Evolutionary conservation across 2,888 invertebrate species (phyloP), one percentile per base, ranked within the genome.

Genomic region (Nymphalis c-album): DNA sequence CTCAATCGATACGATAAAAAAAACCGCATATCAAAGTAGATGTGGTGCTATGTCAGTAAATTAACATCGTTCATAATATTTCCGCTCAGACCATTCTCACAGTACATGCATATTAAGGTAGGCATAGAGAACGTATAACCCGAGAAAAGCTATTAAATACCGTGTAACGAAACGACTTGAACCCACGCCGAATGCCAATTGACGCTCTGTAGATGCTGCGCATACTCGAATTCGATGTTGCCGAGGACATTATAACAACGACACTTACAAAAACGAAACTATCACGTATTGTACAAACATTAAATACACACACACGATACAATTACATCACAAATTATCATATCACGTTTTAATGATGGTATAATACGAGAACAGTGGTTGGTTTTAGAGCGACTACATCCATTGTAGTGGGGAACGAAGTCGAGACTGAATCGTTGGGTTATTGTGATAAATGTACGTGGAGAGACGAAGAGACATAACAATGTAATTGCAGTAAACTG

Each of bases 401-500:
- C 90, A 91, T 91, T 80, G 74, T 55, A 55, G 17, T 74, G 80
- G 77, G 78, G 82, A 83, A 84, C 87, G 84, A 85, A 85, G 83
- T 80, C 82, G 82, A 88, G 85, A 91, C 91, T 91, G 91, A 88
- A 79, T 80, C 78, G 81, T 77, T 81, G 81, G 81, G 80, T 82
- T 81, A 84, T 84, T 85, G 85, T 86, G 86, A 88, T 86, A 86
- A 85, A 87, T 85, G 89, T 87, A 77, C 75, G 83, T 80, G 77
- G 80, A 78, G 84, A 83, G 86, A 78, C 86, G 86, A 86, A 86
- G 90, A 86, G 91, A 88, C 81, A 89, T 92, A 92, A 92, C 89
- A 87, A 90, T 89, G 80, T 92, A 91, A 92, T 92, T 92, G 91
- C 88, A 80, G 82, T 84, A 84, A 91, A 90, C 82, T 88, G 89